Percentiles rank a stretch among this genome's conserved stretches.
These are phyloP conservation scores for Agrotis ipsilon DNA, from an alignment of 2,888 invertebrate genomes.

Conservation along the genomic window DNA sequence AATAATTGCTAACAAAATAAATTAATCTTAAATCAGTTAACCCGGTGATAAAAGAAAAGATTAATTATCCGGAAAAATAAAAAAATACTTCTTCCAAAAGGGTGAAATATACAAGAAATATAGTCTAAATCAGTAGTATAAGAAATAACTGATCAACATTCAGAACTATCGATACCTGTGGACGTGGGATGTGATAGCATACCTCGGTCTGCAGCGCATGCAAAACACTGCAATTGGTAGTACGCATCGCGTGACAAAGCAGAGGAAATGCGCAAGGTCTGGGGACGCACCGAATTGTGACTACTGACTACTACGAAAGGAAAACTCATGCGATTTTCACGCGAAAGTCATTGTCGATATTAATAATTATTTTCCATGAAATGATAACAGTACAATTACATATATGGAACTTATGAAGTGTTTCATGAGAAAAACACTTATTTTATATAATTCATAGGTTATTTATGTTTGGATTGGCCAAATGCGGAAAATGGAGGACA, in stretches of 20 bases:
- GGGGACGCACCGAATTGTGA: conserved; percentile 68
- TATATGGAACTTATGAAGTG: background rate
- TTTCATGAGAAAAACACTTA: background rate
- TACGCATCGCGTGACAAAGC: conserved; percentile 63
- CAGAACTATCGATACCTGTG: too few relatives aligned
- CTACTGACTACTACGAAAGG: conserved; percentile 49
- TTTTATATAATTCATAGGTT: background rate
- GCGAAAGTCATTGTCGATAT: background rate
- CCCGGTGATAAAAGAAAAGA: too few relatives aligned
- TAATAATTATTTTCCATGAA: background rate
- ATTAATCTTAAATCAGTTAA: too few relatives aligned
- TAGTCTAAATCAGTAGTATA: too few relatives aligned
- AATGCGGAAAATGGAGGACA: too few relatives aligned
- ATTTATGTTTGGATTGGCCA: background rate
- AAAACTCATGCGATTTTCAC: conserved; percentile 46
- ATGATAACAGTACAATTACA: background rate
- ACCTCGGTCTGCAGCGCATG: conserved; percentile 28
- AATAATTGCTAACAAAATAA: too few relatives aligned
- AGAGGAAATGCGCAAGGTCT: conserved; percentile 72
- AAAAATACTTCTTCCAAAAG: too few relatives aligned
- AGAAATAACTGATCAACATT: too few relatives aligned
- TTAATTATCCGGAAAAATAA: too few relatives aligned
- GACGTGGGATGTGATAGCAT: conserved; percentile 9
- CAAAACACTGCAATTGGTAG: conserved; percentile 50
- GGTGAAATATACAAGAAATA: too few relatives aligned